Evolutionary conservation across 2,888 invertebrate species (phyloP).

Genomic region (Xylota sylvarum): DNA sequence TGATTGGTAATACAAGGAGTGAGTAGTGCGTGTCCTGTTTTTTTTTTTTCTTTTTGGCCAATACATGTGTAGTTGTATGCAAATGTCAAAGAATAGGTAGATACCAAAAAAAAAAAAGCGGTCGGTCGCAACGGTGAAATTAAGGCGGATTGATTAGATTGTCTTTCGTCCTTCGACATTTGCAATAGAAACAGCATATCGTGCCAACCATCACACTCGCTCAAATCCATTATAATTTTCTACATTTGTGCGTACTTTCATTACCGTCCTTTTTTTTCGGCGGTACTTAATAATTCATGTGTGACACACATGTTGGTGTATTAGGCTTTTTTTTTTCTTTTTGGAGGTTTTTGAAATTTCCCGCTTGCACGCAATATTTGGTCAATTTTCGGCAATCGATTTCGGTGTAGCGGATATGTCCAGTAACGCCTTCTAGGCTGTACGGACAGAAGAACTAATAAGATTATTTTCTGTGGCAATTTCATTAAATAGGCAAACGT

Average conservation of each 20-base stretch:
- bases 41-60: conserved; percentile 53
- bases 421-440: conserved; percentile 43
- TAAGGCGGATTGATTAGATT: conserved; percentile 60
- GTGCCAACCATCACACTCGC: conserved; percentile 65
- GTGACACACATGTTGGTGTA: conserved; percentile 79
- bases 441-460: conserved; percentile 17
- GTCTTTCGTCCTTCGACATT: conserved; percentile 65
- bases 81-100: conserved; percentile 57
- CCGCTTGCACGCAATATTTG: conserved; percentile 74
- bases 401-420: conserved; percentile 58
- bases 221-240: conserved; percentile 64
- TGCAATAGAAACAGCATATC: conserved; percentile 67
- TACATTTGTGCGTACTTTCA: conserved; percentile 64
- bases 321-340: conserved; percentile 17
- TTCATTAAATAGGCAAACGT: conserved; percentile 29
- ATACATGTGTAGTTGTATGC: conserved; percentile 46
- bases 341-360: conserved; percentile 53
- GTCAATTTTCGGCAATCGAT: conserved; percentile 77
- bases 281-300: conserved; percentile 78
- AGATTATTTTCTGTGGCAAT: conserved; percentile 54
- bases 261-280: conserved; percentile 55
- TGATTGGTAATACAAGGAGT: conserved; percentile 45
- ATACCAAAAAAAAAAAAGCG: conserved; percentile 22
- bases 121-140: conserved; percentile 33
- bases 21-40: conserved; percentile 58